Percentiles rank a stretch among this genome's conserved stretches.
Evolutionary conservation across 2,797 vertebrate genomes (phyloP).

Genomic region (Lepilemur septentrionalis): DNA sequence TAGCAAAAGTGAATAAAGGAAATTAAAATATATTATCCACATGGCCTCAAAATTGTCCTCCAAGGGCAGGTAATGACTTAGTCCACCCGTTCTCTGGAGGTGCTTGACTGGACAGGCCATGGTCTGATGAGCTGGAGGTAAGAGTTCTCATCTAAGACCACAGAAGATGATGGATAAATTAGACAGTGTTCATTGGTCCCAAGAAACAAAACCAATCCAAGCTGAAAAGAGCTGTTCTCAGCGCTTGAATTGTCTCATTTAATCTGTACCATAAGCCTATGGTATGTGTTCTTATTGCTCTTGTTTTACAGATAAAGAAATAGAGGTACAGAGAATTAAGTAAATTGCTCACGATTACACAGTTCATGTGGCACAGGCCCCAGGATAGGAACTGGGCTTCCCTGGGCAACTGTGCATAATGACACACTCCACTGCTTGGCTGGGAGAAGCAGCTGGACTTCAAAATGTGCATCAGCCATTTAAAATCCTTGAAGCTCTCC

Average conservation of each 20-base stretch:
- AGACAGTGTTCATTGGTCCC: neutral
- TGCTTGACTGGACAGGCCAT: neutral
- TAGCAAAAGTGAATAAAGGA: neutral
- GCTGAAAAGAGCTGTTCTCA: neutral
- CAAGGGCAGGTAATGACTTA: neutral
- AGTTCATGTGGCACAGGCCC: neutral
- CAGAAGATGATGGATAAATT: neutral
- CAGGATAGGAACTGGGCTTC: neutral
- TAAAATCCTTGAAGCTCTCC: neutral
- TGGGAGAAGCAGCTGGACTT: neutral
- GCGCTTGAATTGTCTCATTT: neutral
- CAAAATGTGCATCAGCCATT: neutral
- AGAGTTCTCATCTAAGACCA: neutral
- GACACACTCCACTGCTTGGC: too few species aligned
- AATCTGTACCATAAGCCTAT: neutral
- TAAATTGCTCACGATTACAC: neutral
- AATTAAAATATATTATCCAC: neutral
- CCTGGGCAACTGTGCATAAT: neutral
- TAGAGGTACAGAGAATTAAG: neutral
- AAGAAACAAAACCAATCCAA: neutral
- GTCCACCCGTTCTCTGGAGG: neutral
- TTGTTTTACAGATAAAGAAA: neutral
- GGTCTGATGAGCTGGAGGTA: neutral
- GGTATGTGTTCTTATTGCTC: neutral
- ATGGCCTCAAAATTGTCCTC: neutral